Conservation (phyloP, 1,140 invertebrate genomes). For the Drosophila orosa region DNA sequence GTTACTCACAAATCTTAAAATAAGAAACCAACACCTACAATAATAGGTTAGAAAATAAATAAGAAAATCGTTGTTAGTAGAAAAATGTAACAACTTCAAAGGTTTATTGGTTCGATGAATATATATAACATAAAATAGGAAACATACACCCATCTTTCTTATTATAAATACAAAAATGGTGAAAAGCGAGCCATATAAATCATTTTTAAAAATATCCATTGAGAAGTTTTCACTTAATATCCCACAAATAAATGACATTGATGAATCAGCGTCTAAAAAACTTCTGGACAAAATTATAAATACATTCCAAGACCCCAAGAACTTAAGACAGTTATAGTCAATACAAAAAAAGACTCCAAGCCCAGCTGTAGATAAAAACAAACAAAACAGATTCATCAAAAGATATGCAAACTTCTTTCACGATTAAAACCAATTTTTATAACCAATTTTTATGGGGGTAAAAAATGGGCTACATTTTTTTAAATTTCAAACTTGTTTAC, state of each 20-base stretch:
- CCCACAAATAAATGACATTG: slow-evolving; percentile 25
- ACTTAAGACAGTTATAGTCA: slow-evolving; percentile 30
- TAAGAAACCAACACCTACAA: too few species aligned
- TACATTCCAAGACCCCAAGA: slow-evolving; percentile 3
- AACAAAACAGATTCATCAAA: slow-evolving; percentile 72
- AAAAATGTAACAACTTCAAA: too few species aligned
- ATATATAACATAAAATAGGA: accelerated
- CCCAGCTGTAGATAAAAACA: slow-evolving; percentile 47
- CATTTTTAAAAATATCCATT: not conserved
- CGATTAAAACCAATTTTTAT: slow-evolving; percentile 72
- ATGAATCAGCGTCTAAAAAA: slow-evolving; percentile 35
- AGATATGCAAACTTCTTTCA: slow-evolving; percentile 71
- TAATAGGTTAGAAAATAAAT: too few species aligned
- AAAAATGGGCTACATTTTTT: slow-evolving; percentile 72
- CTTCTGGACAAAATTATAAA: slow-evolving; percentile 30
- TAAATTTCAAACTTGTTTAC: slow-evolving; percentile 73
- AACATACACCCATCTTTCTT: not conserved
- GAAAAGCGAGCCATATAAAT: not conserved
- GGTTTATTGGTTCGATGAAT: too few species aligned
- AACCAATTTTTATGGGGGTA: slow-evolving; percentile 74
- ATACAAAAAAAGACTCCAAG: slow-evolving; percentile 48
- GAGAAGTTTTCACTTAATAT: not conserved
- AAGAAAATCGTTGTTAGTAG: too few species aligned
- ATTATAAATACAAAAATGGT: not conserved
- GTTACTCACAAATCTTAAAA: too few species aligned